These are phyloP conservation scores for Blastomussa wellsi DNA, from an alignment of 92 coral and sea anemone species.

Conservation along the genomic window DNA sequence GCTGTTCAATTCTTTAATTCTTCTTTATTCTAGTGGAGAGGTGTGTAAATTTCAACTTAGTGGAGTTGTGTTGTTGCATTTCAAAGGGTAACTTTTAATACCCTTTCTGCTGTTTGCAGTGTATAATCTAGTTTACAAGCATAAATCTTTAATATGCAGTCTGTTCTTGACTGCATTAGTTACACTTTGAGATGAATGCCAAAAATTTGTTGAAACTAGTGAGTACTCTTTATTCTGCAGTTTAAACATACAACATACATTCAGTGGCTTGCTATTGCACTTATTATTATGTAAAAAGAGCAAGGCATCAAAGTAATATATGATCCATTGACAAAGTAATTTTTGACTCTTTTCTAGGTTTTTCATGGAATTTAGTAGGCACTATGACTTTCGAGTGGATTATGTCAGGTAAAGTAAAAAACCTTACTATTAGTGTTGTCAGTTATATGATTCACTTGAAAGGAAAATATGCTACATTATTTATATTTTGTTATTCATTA, in stretches of 20 bases:
- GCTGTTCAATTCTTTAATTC: no score
- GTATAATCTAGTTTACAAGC: no score
- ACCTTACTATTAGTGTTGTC: background rate
- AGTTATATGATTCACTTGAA: background rate
- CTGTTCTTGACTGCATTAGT: no score
- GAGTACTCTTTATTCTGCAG: background rate
- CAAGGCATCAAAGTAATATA: background rate
- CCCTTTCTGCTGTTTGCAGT: background rate
- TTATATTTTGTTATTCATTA: background rate
- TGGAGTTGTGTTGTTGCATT: background rate
- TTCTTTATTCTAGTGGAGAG: background rate
- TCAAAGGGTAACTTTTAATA: no score
- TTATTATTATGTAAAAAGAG: background rate
- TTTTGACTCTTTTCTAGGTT: conserved; percentile 44
- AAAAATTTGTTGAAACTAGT: background rate
- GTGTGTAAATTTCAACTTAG: background rate
- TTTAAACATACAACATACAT: background rate
- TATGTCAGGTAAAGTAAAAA: conserved; percentile 75
- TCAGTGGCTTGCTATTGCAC: background rate
- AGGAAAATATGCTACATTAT: background rate
- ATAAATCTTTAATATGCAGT: no score
- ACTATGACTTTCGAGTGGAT: conserved; percentile 81
- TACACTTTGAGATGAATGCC: no score
- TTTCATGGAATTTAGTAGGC: conserved; percentile 97
- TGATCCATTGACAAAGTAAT: background rate